Base-by-base conservation (phyloP, 2,797 vertebrate genomes). In the Anas bahamensis region DNA sequence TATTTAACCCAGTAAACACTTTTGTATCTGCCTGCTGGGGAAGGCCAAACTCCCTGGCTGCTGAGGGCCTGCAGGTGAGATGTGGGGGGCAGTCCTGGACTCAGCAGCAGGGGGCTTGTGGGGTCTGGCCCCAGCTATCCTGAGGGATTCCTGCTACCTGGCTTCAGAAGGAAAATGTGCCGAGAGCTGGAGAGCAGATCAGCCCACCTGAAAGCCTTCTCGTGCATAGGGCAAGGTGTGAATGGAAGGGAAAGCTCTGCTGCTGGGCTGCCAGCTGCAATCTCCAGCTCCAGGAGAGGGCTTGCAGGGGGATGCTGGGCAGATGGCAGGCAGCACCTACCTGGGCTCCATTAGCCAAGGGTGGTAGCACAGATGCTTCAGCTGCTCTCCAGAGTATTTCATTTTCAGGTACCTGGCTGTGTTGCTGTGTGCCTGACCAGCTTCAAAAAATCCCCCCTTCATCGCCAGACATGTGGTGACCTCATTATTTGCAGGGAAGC, bases 111-210 rank as follows among this genome's bases (percentile, higher is more conserved):
- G 7, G 24, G 42, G 29, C 14, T 59, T 24, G 10, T 17, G 48
- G n/a, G 15, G 15, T 37, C 10, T 9, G 44, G 28, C 16, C 64
- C 18, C 13, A 13, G n/a, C 5, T 6, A 3, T 56, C n/a, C 33
- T 68, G 46, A 12, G n/a, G 22, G 17, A 4, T 7, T 16, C 6
- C 11, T 2, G 1, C 28, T 23, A 13, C 22, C n/a, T 13, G 26
- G 6, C 9, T 9, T 31, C 17, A 17, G 35, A 4, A 37, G 6
- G 19, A 46, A 39, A 13, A 10, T 0, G 0, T 9, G 1, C 37
- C 1, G 1, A 35, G 56, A 68, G 55, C 26, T 46, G 37, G 37
- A 23, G 31, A 59, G 35, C 11, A 59, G 23, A 46, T 37, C 33
- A 65, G 59, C 16, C 35, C 22, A 2, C 24, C 23, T 21, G 9